Evolutionary conservation across 1,140 invertebrate species (phyloP).

Genomic region (Phortica variegata): DNA sequence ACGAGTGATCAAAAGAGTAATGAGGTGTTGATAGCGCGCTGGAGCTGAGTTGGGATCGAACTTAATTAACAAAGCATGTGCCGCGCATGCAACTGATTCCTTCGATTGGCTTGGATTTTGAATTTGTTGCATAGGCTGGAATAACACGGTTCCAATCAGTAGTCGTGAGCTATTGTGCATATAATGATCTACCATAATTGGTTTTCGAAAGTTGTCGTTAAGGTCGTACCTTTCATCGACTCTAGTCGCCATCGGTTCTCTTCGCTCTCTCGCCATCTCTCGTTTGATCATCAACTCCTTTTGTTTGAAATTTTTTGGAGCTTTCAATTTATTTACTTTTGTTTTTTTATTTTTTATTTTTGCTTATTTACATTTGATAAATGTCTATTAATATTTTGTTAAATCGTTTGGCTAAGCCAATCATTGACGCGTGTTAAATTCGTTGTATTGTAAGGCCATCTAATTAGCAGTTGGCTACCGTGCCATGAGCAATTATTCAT

Average conservation of each 20-base stretch:
- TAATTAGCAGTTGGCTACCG: slow-evolving; percentile 47
- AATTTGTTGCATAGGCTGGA: slow-evolving; percentile 3
- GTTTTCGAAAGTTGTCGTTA: background rate
- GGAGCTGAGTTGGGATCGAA: slow-evolving; percentile 20
- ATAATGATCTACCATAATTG: background rate
- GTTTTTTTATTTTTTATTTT: slow-evolving; percentile 1
- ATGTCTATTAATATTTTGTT: slow-evolving; percentile 44
- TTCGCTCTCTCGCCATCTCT: slow-evolving; percentile 16
- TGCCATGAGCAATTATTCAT: slow-evolving; percentile 50
- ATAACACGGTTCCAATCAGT: slow-evolving; percentile 4
- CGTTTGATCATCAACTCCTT: background rate
- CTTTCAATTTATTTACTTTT: background rate
- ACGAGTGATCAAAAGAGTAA: slow-evolving; percentile 54
- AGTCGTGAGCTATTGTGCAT: slow-evolving; percentile 14
- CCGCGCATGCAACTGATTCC: too few relatives aligned
- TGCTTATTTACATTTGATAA: slow-evolving; percentile 50
- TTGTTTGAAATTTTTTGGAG: background rate
- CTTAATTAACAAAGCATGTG: slow-evolving; percentile 36
- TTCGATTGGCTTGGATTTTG: too few relatives aligned
- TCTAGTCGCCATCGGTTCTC: slow-evolving; percentile 20
- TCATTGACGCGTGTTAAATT: slow-evolving; percentile 34
- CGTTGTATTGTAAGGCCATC: slow-evolving; percentile 42
- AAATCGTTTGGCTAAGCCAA: slow-evolving; percentile 24
- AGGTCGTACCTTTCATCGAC: background rate
- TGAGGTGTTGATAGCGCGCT: slow-evolving; percentile 54